Conservation (phyloP, 2,797 vertebrate genomes). For the Margarornis squamiger region DNA sequence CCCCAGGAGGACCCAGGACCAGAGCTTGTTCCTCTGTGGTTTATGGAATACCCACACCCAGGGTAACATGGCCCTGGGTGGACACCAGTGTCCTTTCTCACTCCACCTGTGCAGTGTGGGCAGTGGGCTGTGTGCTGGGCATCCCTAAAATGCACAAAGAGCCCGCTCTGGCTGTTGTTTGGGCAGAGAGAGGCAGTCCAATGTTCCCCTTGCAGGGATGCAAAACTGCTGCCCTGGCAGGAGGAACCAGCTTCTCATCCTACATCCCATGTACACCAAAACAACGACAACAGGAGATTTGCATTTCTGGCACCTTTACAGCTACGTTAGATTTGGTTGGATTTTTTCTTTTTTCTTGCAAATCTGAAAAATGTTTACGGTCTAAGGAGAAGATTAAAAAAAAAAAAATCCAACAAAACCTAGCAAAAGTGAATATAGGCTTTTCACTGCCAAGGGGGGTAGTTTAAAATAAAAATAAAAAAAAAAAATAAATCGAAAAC, state of each 20-base stretch:
- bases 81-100: neutral
- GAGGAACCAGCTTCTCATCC: neutral
- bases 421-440: neutral
- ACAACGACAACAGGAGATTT: neutral
- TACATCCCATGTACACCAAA: neutral
- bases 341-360: neutral
- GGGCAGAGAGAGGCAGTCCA: neutral
- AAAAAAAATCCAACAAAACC: neutral
- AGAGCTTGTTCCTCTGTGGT: neutral
- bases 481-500: neutral
- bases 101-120: neutral
- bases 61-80: fast-evolving
- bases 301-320: neutral
- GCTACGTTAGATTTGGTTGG: neutral
- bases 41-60: neutral
- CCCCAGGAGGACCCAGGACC: neutral
- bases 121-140: neutral
- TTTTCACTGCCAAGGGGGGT: neutral
- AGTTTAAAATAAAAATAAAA: fast-evolving
- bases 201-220: neutral
- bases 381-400: neutral
- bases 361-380: neutral
- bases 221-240: neutral
- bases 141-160: neutral
- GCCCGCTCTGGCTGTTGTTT: fast-evolving